Conservation (phyloP, 1,140 invertebrate genomes). For the Leptinotarsa undecemlineata region DNA sequence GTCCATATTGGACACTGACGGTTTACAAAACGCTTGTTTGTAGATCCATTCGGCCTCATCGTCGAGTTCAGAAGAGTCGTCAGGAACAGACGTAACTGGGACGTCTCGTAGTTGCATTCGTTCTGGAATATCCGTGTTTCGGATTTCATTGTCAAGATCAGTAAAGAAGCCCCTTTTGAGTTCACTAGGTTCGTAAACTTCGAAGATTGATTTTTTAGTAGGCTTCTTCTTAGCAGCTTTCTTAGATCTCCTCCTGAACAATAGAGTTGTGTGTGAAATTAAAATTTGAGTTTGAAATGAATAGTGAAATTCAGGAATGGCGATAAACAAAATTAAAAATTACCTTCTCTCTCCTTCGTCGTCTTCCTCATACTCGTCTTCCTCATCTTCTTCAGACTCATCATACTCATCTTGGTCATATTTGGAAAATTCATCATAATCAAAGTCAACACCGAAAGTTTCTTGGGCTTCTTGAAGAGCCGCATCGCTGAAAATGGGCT, state of each 20-base stretch:
- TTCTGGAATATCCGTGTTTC: slow-evolving; percentile 88
- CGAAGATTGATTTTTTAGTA: slow-evolving; percentile 88
- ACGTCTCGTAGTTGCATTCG: slow-evolving; percentile 89
- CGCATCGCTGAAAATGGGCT: slow-evolving; percentile 87
- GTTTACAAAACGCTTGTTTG: slow-evolving; percentile 86
- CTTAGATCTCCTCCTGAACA: slow-evolving; percentile 61
- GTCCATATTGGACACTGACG: slow-evolving; percentile 79
- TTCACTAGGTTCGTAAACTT: slow-evolving; percentile 97
- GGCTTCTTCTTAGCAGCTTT: slow-evolving; percentile 79
- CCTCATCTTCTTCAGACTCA: slow-evolving; percentile 76
- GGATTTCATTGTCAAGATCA: slow-evolving; percentile 90
- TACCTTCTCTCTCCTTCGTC: slow-evolving; percentile 56
- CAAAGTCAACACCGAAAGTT: slow-evolving; percentile 98
- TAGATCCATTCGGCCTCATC: slow-evolving; percentile 98
- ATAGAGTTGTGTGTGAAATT: no score
- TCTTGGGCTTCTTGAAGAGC: slow-evolving; percentile 98
- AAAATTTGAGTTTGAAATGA: neutral
- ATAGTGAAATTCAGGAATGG: neutral
- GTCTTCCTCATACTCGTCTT: slow-evolving; percentile 55
- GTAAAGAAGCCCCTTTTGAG: slow-evolving; percentile 95
- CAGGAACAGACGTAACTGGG: slow-evolving; percentile 79
- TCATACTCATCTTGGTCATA: slow-evolving; percentile 88
- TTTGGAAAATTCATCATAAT: slow-evolving; percentile 93
- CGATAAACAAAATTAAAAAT: neutral
- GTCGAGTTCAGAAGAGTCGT: slow-evolving; percentile 85